Conservation (phyloP, 2,888 invertebrate species). For the Pseudeuparius sepicola region DNA sequence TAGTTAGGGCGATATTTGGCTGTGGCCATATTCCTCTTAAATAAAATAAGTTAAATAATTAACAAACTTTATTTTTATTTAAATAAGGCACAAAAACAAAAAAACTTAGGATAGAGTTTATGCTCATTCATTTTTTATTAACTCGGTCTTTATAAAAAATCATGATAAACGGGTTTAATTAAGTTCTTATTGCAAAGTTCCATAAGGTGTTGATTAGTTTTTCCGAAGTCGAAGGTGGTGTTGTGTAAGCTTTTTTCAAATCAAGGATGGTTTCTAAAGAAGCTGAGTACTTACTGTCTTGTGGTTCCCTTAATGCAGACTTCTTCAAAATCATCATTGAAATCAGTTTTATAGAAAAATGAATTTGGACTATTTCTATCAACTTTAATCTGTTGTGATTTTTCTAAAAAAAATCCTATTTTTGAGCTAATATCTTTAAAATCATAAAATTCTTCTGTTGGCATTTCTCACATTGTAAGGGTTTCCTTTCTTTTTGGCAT, state of each 20-base stretch:
- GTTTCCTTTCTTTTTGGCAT: constrained; percentile 2
- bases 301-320: constrained; percentile 2
- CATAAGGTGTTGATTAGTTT: constrained; percentile 1
- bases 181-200: constrained; percentile 2
- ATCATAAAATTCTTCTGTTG: constrained; percentile 2
- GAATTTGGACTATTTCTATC: too few relatives aligned
- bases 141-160: constrained; percentile 1
- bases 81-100: too few relatives aligned
- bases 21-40: constrained; percentile 1
- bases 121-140: constrained; percentile 3
- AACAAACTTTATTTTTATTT: too few relatives aligned
- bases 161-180: constrained; percentile 2
- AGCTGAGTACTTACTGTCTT: not conserved
- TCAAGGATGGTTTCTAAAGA: constrained; percentile 1
- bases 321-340: constrained; percentile 2
- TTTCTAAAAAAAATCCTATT: too few relatives aligned
- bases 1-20: too few relatives aligned
- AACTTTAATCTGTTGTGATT: too few relatives aligned
- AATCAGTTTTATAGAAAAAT: constrained; percentile 1
- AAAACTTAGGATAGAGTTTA: too few relatives aligned
- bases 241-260: constrained; percentile 1
- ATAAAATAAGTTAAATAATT: not conserved
- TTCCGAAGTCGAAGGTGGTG: constrained; percentile 2
- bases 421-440: constrained; percentile 2
- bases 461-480: constrained; percentile 2